Evolutionary conservation across 2,113 vertebrate species (phyloP).

Genomic region (Brienomyrus longianalis): DNA sequence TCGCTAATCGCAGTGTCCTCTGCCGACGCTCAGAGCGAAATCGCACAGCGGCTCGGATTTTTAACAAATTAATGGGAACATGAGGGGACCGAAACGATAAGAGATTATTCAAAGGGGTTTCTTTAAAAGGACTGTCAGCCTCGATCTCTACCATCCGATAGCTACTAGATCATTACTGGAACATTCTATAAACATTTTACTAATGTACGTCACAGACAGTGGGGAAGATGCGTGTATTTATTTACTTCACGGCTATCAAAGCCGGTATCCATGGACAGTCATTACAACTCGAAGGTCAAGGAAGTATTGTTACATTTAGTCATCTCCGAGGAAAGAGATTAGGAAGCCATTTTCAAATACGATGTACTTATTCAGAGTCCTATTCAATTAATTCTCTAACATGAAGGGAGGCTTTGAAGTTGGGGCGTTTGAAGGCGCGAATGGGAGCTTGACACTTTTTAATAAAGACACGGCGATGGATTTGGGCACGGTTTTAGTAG

Average conservation of each 20-base stretch:
- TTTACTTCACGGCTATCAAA: conserved; percentile 3
- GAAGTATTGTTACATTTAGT: conserved; percentile 22
- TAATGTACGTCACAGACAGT: background rate
- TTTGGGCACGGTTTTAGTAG: conserved; percentile 17
- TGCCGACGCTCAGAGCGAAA: background rate
- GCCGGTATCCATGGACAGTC: background rate
- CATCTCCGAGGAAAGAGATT: conserved; percentile 20
- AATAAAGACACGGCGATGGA: conserved; percentile 9
- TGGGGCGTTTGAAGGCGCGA: conserved; percentile 18
- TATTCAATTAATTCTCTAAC: conserved; percentile 39
- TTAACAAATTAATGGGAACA: background rate
- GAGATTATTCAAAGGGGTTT: background rate
- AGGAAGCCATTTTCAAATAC: conserved; percentile 21
- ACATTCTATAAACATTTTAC: background rate
- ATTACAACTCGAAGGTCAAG: conserved; percentile 3
- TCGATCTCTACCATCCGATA: background rate
- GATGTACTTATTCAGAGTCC: conserved; percentile 32
- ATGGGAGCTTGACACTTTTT: conserved; percentile 2
- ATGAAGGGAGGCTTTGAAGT: conserved; percentile 40
- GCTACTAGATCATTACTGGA: background rate
- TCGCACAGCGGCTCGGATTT: background rate
- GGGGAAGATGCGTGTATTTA: background rate
- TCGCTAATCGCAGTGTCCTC: background rate
- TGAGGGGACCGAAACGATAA: background rate
- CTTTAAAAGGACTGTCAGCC: background rate